These are phyloP conservation scores for Prenolepis imparis DNA, from an alignment of 2,888 invertebrate species.

Conservation along the genomic window DNA sequence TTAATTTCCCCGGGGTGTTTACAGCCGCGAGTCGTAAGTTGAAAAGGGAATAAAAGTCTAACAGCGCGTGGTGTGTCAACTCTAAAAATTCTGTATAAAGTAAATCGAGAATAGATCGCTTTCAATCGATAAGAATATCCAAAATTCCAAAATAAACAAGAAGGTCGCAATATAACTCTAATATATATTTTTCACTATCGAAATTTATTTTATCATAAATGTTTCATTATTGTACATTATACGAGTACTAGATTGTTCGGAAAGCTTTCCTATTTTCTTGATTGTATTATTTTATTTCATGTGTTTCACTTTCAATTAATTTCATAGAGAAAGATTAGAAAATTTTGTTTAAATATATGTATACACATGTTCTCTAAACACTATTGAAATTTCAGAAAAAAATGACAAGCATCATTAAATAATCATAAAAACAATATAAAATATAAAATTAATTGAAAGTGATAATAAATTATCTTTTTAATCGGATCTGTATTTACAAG, in stretches of 20 bases:
- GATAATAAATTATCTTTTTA: background rate
- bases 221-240: background rate
- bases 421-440: background rate
- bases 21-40: slow-evolving; percentile 11
- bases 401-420: background rate
- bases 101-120: background rate
- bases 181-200: background rate
- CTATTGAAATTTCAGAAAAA: slow-evolving; percentile 9
- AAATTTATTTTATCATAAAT: background rate
- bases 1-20: slow-evolving; percentile 29
- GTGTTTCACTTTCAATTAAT: background rate
- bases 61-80: background rate
- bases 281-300: background rate
- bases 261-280: too few species aligned
- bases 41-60: slow-evolving; percentile 2
- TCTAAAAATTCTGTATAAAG: background rate
- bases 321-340: background rate
- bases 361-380: background rate
- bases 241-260: background rate
- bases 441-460: background rate
- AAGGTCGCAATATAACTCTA: background rate
- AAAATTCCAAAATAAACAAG: background rate
- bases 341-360: background rate
- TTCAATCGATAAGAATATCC: background rate
- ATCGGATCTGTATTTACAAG: background rate